Conservation (phyloP, 2,888 invertebrate species). For the Ectemnius cavifrons region DNA sequence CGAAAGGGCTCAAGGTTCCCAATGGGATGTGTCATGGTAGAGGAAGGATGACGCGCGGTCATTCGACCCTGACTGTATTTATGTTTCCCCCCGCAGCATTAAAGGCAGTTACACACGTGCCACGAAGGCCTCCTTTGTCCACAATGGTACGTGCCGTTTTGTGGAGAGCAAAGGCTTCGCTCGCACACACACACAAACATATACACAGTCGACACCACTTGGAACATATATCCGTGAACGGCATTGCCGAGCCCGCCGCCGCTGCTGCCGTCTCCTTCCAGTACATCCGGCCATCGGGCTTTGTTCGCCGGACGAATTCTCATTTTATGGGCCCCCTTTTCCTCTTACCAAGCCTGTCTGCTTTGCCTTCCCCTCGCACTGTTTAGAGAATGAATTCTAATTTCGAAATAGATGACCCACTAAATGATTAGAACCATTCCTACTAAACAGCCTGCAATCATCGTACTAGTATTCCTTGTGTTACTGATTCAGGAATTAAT, state of each 20-base stretch:
- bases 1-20: conserved; percentile 5
- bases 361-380: too few relatives aligned
- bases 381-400: too few relatives aligned
- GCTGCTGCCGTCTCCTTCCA: conserved; percentile 27
- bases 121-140: conserved; percentile 58
- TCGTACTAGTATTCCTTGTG: too few relatives aligned
- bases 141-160: conserved; percentile 6
- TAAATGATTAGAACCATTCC: conserved; percentile 26
- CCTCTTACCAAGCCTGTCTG: too few relatives aligned
- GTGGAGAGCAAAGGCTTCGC: too few relatives aligned
- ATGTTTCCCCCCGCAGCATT: conserved; percentile 68
- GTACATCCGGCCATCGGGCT: conserved; percentile 22
- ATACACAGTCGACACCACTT: neutral
- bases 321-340: conserved; percentile 6
- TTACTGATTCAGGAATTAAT: too few relatives aligned
- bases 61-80: conserved; percentile 71
- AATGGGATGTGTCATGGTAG: conserved; percentile 54
- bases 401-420: conserved; percentile 17
- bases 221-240: conserved; percentile 39
- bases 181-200: neutral
- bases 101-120: conserved; percentile 65
- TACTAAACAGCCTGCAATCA: conserved; percentile 7
- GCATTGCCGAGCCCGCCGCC: conserved; percentile 32
- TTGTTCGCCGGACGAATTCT: conserved; percentile 26
- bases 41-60: conserved; percentile 57